Evolutionary conservation across 2,888 invertebrate genomes (phyloP), one percentile per base, ranked within the genome.

Genomic region (Cyrtodaria siliqua): DNA sequence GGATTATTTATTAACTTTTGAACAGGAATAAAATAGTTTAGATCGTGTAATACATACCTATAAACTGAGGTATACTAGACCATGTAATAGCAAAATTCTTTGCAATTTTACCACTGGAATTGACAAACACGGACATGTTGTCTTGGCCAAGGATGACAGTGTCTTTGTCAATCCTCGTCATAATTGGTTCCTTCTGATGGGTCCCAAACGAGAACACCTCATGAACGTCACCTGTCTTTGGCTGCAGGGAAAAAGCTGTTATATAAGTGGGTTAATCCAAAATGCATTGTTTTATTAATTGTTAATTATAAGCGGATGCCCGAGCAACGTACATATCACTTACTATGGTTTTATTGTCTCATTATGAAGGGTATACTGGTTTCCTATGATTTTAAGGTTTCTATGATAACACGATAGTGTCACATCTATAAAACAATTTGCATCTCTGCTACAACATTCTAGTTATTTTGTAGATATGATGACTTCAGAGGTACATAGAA

Each of bases 71-170:
- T 14, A 73, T 24, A n/a, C 61, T 61, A 14, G 80, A 74, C 80
- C 80, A 80, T 29, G 49, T 61, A 2, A 80, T 55, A 27, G 40
- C 55, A 2, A 27, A 40, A 18, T 55, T 33, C 26, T 57, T 74
- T 55, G 50, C 56, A 12, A 74, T 70, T 33, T 68, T 63, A 0
- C 66, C 79, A 23, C 40, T 12, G 9, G 61, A 52, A 57, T 74
- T 71, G 18, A 74, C 70, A 50, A 73, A 63, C 9, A 80, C 67
- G 14, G 76, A 73, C 29, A 62, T 72, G 38, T 63, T 67, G 26
- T 77, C 68, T 47, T 80, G 64, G 1, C 70, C 70, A 12, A 80
- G 60, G 20, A 80, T 29, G 18, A 74, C 63, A 1, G 40, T 55
- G 18, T 80, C 60, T 8, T 66, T 57, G 29, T 63, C 67, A 2